phyloP scores from a whole-genome alignment of 2,888 invertebrate genomes.

The Heliconius ethilla region DNA sequence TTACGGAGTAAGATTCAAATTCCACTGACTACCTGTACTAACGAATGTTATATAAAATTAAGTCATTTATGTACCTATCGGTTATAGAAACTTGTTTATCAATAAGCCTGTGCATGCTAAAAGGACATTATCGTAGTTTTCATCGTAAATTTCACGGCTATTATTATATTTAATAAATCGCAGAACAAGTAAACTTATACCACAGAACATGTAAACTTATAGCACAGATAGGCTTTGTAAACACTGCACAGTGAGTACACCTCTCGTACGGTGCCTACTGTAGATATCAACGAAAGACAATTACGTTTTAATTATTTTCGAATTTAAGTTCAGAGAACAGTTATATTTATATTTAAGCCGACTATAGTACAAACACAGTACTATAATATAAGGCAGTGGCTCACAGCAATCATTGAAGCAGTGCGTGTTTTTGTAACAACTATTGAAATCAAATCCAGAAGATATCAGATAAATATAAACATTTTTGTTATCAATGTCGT shows the following conservation, averaged over 20 bases:
- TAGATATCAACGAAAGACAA: no score
- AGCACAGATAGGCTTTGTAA: not conserved
- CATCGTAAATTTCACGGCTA: conserved; percentile 5
- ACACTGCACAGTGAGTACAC: not conserved
- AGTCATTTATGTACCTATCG: conserved; percentile 73
- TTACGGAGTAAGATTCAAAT: conserved; percentile 47
- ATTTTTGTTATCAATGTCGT: conserved; percentile 6
- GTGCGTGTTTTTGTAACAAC: not conserved
- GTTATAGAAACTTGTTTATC: conserved; percentile 78
- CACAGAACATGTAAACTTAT: not conserved
- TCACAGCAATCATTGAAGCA: not conserved
- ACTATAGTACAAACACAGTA: not conserved
- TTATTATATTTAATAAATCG: not conserved
- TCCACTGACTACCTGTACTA: conserved; percentile 42
- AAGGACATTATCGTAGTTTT: conserved; percentile 38
- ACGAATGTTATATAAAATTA: conserved; percentile 66
- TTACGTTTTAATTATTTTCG: not conserved
- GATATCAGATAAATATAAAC: conserved; percentile 2
- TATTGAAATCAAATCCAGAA: not conserved
- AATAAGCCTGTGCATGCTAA: conserved; percentile 52
- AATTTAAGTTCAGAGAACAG: not conserved
- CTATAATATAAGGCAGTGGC: not conserved
- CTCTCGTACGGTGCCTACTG: not conserved
- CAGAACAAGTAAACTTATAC: not conserved
- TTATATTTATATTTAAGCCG: not conserved